phyloP scores from a whole-genome alignment of 2,888 invertebrate species.

The Carterocephalus palaemon region DNA sequence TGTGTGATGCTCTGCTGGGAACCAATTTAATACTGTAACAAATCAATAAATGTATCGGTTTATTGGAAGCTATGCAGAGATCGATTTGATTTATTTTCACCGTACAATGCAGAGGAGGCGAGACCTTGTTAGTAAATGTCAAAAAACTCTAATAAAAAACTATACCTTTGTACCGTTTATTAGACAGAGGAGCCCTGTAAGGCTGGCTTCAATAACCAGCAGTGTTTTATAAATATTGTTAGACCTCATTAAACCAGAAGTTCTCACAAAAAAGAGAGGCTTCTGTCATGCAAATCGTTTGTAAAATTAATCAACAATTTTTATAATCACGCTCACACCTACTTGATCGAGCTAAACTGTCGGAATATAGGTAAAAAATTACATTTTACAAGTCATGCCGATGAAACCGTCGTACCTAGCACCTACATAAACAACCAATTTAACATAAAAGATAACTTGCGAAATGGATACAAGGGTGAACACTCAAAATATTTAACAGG shows the following conservation, averaged over 20 bases:
- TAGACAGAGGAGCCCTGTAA: slow-evolving; percentile 13
- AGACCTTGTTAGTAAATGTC: slow-evolving; percentile 76
- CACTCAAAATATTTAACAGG: slow-evolving; percentile 56
- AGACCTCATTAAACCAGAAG: slow-evolving; percentile 1
- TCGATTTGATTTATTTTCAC: slow-evolving; percentile 74
- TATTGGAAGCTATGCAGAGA: slow-evolving; percentile 75
- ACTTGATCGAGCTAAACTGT: too few species aligned
- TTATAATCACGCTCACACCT: neutral
- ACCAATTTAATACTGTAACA: slow-evolving; percentile 78
- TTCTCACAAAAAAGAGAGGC: neutral
- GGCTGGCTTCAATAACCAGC: slow-evolving; percentile 10
- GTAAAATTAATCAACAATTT: neutral
- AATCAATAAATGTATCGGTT: slow-evolving; percentile 79
- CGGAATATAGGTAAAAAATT: slow-evolving; percentile 1
- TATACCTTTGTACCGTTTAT: slow-evolving; percentile 20
- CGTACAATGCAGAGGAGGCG: slow-evolving; percentile 63
- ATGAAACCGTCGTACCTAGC: slow-evolving; percentile 22
- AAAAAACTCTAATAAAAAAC: slow-evolving; percentile 50
- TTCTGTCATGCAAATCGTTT: too few species aligned
- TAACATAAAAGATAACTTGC: slow-evolving; percentile 19
- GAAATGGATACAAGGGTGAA: slow-evolving; percentile 45
- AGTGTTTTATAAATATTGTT: slow-evolving; percentile 10
- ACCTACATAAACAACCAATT: slow-evolving; percentile 24
- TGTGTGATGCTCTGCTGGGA: slow-evolving; percentile 68
- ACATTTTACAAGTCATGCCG: slow-evolving; percentile 18